A percentile compares a stretch with the other conserved stretches of the same genome.
These are phyloP conservation scores for Mustela nigripes DNA, from an alignment of 2,113 vertebrate species.

Conservation along the genomic window DNA sequence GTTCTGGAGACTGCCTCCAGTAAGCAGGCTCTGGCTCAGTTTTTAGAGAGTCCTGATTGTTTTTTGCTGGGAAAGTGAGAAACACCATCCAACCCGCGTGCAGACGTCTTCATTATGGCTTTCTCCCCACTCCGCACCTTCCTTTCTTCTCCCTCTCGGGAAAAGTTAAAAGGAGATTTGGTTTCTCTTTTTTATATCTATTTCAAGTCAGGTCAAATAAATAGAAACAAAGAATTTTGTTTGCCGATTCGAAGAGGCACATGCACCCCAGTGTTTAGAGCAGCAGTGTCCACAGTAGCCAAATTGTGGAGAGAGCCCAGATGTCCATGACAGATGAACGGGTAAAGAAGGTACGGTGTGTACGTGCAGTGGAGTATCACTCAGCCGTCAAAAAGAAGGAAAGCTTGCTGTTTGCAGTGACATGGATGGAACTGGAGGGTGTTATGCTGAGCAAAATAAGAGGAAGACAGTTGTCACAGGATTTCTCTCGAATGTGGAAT, in stretches of 20 bases:
- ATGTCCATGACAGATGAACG: background rate
- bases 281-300: background rate
- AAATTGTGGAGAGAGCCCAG: background rate
- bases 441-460: background rate
- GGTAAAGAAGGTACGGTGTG: background rate
- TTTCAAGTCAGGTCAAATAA: background rate
- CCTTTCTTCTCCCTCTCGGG: too few relatives aligned
- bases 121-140: background rate
- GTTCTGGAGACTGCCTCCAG: rapidly evolving
- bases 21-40: background rate
- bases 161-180: background rate
- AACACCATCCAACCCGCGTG: rapidly evolving
- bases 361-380: background rate
- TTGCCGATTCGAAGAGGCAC: background rate
- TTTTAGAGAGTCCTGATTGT: background rate
- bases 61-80: background rate
- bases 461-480: background rate
- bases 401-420: background rate
- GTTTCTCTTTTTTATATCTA: background rate
- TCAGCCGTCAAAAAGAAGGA: background rate
- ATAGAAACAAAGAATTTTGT: background rate
- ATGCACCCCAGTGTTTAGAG: background rate
- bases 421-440: background rate
- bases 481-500: background rate
- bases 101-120: background rate